These are phyloP conservation scores for Temnothorax curvispinosus DNA, from an alignment of 1,140 invertebrate genomes.

Conservation along the genomic window DNA sequence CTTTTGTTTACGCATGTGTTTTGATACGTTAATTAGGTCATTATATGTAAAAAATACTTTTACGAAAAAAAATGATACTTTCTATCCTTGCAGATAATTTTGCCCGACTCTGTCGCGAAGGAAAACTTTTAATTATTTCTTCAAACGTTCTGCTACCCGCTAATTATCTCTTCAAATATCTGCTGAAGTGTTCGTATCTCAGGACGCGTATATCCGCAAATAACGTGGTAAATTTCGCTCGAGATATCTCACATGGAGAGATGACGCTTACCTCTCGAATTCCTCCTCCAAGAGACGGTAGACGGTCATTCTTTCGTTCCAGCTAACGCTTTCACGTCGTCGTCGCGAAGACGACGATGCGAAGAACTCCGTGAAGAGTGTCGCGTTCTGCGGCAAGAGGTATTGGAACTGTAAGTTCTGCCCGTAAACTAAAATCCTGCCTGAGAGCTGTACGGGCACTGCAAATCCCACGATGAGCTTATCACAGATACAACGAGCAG, in stretches of 20 bases:
- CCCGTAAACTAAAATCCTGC: constrained; percentile 79
- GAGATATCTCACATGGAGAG: neutral
- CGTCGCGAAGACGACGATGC: constrained; percentile 60
- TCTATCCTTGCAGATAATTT: neutral
- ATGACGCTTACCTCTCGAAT: constrained; percentile 74
- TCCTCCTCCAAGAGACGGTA: constrained; percentile 77
- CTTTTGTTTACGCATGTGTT: neutral
- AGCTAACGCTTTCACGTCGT: constrained; percentile 57
- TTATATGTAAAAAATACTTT: neutral
- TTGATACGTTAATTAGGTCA: neutral
- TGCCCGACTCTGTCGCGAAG: neutral
- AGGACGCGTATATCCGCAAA: neutral
- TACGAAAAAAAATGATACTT: neutral
- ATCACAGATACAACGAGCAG: constrained; percentile 24
- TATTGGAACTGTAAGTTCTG: constrained; percentile 86
- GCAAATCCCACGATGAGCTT: constrained; percentile 83
- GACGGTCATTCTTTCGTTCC: constrained; percentile 68
- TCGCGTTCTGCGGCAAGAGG: constrained; percentile 82
- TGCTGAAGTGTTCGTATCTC: neutral
- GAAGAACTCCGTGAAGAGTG: constrained; percentile 81
- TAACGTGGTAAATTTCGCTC: neutral
- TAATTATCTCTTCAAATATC: neutral
- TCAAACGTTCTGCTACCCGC: neutral
- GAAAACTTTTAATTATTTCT: neutral
- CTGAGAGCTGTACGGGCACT: constrained; percentile 81